phyloP scores from a whole-genome alignment of 2,888 invertebrate species.

The Hoplodrina blanda region DNA sequence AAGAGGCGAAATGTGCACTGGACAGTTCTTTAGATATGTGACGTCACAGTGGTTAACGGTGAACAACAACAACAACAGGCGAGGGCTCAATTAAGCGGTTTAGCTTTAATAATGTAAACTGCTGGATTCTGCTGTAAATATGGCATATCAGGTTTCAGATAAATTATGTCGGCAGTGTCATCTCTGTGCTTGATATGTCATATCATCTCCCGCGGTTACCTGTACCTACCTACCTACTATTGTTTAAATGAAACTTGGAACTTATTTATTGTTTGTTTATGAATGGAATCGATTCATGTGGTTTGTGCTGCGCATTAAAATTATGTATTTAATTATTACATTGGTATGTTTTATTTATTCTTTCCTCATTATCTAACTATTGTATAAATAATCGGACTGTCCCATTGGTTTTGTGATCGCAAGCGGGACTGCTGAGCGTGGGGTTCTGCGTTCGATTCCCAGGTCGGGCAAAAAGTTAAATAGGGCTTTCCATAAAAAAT shows the following conservation, averaged over 20 bases:
- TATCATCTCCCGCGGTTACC: background rate
- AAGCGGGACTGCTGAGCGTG: too few species aligned
- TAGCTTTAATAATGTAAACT: background rate
- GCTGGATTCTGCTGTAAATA: background rate
- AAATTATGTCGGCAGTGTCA: background rate
- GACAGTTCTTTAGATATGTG: too few species aligned
- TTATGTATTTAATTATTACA: conserved; percentile 17
- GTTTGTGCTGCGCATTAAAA: conserved; percentile 50
- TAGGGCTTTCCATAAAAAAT: too few species aligned
- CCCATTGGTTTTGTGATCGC: too few species aligned
- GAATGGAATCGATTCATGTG: conserved; percentile 23
- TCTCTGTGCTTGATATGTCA: background rate
- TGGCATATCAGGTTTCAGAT: background rate
- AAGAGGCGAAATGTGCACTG: too few species aligned
- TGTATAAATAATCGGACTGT: background rate
- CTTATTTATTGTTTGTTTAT: conserved; percentile 41
- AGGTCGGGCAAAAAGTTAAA: too few species aligned
- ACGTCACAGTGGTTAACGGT: too few species aligned
- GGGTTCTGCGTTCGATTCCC: too few species aligned
- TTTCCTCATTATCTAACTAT: background rate
- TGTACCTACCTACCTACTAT: background rate
- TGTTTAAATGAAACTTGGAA: conserved; percentile 5
- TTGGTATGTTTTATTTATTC: conserved; percentile 25
- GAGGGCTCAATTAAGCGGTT: too few species aligned
- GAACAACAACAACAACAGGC: too few species aligned